Evolutionary conservation across 2,797 vertebrate genomes (phyloP).

Genomic region (Lindbergichthys nudifrons): DNA sequence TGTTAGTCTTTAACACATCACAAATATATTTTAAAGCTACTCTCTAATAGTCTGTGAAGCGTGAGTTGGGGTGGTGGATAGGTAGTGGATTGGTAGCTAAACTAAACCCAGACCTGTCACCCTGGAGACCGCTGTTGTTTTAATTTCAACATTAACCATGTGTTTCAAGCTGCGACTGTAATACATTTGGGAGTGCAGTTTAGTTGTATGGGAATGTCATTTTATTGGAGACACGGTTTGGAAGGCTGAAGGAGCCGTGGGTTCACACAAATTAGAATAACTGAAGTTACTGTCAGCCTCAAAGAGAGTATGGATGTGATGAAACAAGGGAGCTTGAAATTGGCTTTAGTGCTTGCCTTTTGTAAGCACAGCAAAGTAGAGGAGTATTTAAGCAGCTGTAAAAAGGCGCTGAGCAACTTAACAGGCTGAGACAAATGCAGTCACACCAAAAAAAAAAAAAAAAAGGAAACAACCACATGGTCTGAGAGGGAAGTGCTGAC

Average conservation of each 20-base stretch:
- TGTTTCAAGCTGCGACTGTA: too few species aligned
- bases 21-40: too few species aligned
- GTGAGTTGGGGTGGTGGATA: too few species aligned
- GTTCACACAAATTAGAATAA: slow-evolving; percentile 57
- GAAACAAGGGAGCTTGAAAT: slow-evolving; percentile 68
- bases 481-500: slow-evolving; percentile 63
- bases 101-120: too few species aligned
- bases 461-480: slow-evolving; percentile 51
- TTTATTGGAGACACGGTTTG: too few species aligned
- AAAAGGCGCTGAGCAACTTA: slow-evolving; percentile 68
- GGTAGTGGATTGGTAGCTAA: too few species aligned
- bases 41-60: too few species aligned
- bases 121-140: too few species aligned
- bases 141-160: too few species aligned
- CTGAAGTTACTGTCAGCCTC: slow-evolving; percentile 52
- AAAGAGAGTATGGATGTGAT: slow-evolving; percentile 64
- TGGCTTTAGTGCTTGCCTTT: slow-evolving; percentile 57
- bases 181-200: too few species aligned
- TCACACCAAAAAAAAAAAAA: slow-evolving; percentile 54
- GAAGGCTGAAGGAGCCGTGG: slow-evolving; percentile 38
- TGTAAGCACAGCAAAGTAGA: slow-evolving; percentile 55
- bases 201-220: too few species aligned
- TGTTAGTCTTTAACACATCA: too few species aligned
- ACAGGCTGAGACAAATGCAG: slow-evolving; percentile 69
- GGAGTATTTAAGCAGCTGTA: slow-evolving; percentile 69